phyloP scores from a whole-genome alignment of 2,797 vertebrate species.

The Antennarius maculatus region DNA sequence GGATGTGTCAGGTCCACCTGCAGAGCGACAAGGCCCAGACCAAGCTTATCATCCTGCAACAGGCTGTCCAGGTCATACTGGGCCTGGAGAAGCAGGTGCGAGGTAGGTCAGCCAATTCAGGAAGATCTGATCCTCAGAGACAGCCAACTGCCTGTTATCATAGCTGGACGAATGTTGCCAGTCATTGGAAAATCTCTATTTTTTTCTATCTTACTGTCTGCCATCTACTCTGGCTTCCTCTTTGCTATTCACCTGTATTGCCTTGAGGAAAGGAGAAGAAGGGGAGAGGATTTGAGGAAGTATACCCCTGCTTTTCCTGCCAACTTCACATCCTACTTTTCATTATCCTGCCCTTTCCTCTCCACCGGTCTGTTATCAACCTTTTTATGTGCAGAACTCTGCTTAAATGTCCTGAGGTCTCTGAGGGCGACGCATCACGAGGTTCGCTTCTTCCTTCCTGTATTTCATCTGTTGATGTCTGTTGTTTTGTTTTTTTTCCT shows the following conservation, averaged over 20 bases:
- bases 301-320: constrained; percentile 62
- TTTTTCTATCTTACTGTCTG: constrained; percentile 31
- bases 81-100: constrained; percentile 99
- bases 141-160: constrained; percentile 32
- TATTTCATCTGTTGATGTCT: constrained; percentile 19
- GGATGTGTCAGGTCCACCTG: constrained; percentile 98
- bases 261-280: constrained; percentile 38
- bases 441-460: background rate
- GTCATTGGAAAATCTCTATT: constrained; percentile 25
- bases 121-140: constrained; percentile 45
- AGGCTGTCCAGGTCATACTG: constrained; percentile 99
- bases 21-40: constrained; percentile 99
- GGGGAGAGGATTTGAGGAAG: constrained; percentile 61
- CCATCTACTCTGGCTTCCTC: constrained; percentile 40
- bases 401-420: constrained; percentile 10
- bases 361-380: constrained; percentile 4
- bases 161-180: constrained; percentile 17
- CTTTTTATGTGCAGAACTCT: constrained; percentile 16
- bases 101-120: constrained; percentile 88
- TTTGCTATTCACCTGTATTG: constrained; percentile 38
- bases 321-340: constrained; percentile 50
- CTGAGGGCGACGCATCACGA: background rate
- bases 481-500: background rate
- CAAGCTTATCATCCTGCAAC: constrained; percentile 98
- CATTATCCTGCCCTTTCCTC: constrained; percentile 39